Evolutionary conservation across 2,888 invertebrate genomes (phyloP).

Genomic region (Brachypterus glaber): DNA sequence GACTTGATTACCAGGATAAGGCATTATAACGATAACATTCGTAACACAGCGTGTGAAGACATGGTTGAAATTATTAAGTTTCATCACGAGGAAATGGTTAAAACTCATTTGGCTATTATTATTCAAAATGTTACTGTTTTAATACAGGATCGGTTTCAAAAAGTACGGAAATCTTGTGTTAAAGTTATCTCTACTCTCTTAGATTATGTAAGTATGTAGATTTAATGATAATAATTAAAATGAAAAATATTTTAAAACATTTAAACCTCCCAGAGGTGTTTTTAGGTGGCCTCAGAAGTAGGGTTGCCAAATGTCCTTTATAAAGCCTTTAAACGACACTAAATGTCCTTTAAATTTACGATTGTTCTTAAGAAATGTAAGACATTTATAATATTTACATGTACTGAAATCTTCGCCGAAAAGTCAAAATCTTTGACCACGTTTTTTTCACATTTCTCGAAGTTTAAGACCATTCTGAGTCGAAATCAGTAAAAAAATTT

Average conservation of each 20-base stretch:
- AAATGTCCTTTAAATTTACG: too few species aligned
- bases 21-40: constrained; percentile 64
- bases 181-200: constrained; percentile 46
- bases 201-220: constrained; percentile 32
- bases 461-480: too few species aligned
- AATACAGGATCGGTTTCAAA: constrained; percentile 61
- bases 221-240: too few species aligned
- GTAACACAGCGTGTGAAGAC: constrained; percentile 55
- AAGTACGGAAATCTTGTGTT: constrained; percentile 48
- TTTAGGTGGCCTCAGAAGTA: background rate
- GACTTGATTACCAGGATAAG: constrained; percentile 54
- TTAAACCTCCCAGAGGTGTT: background rate
- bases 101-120: constrained; percentile 51
- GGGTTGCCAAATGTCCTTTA: too few species aligned
- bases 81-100: constrained; percentile 36
- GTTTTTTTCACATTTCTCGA: too few species aligned
- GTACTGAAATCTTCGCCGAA: background rate
- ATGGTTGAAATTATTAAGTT: constrained; percentile 48
- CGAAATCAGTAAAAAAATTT: too few species aligned
- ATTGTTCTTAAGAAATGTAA: too few species aligned
- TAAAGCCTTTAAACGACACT: too few species aligned
- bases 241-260: constrained; percentile 1
- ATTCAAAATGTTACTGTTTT: constrained; percentile 60
- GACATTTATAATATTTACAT: constrained; percentile 2
- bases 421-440: too few species aligned